Conservation (phyloP, 92 coral and sea anemone species). For the Parazoanthus atlanticus region DNA sequence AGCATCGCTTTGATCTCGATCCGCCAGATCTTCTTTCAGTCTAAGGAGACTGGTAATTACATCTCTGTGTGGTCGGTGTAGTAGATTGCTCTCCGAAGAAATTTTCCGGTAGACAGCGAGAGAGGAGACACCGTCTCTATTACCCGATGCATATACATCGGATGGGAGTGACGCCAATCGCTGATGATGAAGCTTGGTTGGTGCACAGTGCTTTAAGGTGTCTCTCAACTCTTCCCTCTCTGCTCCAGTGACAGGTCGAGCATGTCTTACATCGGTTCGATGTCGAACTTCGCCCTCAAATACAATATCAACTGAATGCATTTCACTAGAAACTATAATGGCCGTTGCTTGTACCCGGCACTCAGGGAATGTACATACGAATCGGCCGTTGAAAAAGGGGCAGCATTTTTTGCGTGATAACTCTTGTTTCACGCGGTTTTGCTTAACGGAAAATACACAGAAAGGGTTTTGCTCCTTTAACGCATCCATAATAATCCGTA, state of each 20-base stretch:
- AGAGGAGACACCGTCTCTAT: neutral
- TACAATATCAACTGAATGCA: neutral
- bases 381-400: neutral
- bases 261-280: neutral
- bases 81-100: neutral
- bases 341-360: neutral
- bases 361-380: neutral
- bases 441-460: neutral
- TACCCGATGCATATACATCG: neutral
- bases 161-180: neutral
- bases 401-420: neutral
- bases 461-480: neutral
- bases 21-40: neutral
- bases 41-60: neutral
- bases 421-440: neutral
- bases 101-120: neutral
- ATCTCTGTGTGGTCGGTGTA: neutral
- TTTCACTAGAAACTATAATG: neutral
- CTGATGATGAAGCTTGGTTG: neutral
- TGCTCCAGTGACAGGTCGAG: neutral
- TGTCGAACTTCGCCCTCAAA: neutral
- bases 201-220: neutral
- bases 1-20: neutral
- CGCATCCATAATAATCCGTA: neutral
- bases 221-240: neutral